Conservation (phyloP, 2,113 vertebrate genomes). For the Cynopterus brachyotis region DNA sequence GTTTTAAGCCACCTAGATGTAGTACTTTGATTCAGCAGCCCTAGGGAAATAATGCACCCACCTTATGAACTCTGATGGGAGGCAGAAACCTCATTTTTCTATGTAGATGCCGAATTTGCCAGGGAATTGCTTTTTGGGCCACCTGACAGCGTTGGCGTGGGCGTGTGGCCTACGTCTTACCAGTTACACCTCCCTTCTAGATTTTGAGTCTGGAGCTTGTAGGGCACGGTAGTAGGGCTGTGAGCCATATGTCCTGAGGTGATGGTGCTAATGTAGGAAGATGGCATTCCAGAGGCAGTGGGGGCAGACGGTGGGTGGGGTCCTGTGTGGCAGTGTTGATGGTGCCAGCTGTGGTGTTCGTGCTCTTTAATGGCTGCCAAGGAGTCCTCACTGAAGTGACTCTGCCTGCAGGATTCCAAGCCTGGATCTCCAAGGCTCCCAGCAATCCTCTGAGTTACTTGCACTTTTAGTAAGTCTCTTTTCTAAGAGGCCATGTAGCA, state of each 20-base stretch:
- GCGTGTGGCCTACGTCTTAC: neutral
- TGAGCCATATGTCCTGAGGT: neutral
- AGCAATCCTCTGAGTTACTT: neutral
- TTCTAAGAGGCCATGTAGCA: neutral
- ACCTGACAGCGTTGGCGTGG: neutral
- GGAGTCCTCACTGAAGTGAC: neutral
- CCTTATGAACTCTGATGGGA: rapidly evolving
- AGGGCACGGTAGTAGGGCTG: neutral
- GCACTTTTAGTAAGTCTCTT: neutral
- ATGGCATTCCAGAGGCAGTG: neutral
- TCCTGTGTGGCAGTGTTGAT: rapidly evolving
- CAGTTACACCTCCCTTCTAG: neutral
- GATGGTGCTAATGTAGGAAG: neutral
- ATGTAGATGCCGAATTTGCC: neutral
- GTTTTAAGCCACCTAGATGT: neutral
- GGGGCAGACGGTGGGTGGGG: neutral
- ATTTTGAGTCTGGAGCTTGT: neutral
- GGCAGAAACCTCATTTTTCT: neutral
- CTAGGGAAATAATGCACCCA: rapidly evolving
- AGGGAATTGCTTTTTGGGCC: neutral
- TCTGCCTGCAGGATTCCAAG: neutral
- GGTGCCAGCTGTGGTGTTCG: too few species aligned
- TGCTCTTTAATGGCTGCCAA: rapidly evolving
- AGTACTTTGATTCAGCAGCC: too few species aligned
- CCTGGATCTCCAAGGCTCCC: neutral